Conservation (phyloP, 2,113 vertebrate species). For the Penelope pileata region DNA sequence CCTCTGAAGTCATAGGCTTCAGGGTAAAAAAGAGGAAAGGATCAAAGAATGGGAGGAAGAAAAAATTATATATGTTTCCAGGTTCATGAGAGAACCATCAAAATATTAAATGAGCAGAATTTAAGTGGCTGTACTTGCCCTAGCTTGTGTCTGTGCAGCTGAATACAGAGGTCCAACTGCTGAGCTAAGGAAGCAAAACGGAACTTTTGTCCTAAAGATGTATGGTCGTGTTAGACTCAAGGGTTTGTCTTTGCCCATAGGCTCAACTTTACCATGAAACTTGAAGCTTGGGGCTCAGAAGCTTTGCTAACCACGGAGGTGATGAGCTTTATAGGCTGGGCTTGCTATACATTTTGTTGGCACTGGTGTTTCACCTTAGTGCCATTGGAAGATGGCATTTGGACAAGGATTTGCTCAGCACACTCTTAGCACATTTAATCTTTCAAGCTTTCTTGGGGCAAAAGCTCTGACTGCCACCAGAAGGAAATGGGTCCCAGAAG, state of each 20-base stretch:
- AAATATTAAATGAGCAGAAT: neutral
- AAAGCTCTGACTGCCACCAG: neutral
- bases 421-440: neutral
- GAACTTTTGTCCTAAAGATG: neutral
- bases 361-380: neutral
- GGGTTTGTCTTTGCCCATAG: slow-evolving; percentile 5
- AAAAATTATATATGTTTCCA: neutral
- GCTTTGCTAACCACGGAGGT: fast-evolving
- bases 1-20: neutral
- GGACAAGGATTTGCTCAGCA: neutral
- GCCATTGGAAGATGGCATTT: neutral
- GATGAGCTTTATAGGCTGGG: neutral
- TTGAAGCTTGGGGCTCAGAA: neutral
- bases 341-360: neutral
- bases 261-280: neutral
- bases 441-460: neutral
- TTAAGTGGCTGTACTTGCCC: neutral
- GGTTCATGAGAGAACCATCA: neutral
- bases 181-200: neutral
- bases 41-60: neutral
- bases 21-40: neutral
- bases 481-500: neutral
- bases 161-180: neutral
- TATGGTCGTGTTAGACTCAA: neutral
- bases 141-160: neutral